These are phyloP conservation scores for Ellobius talpinus DNA, from an alignment of 2,113 vertebrate genomes.

Conservation along the genomic window DNA sequence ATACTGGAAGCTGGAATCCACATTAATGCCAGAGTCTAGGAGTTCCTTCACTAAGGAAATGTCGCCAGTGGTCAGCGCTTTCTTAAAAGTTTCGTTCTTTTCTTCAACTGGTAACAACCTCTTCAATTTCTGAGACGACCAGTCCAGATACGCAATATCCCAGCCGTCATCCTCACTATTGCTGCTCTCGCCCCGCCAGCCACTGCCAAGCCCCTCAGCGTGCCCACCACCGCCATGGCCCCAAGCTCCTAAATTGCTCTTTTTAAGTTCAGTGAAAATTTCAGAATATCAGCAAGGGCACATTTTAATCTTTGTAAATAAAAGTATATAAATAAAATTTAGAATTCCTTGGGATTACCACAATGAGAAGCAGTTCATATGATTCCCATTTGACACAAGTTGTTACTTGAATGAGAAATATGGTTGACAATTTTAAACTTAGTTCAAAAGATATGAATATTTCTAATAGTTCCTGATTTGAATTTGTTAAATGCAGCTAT, in stretches of 20 bases:
- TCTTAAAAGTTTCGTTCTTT: slow-evolving; percentile 89
- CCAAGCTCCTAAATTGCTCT: slow-evolving; percentile 9
- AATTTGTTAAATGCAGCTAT: slow-evolving; percentile 50
- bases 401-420: slow-evolving; percentile 17
- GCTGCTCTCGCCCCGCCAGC: no score
- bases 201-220: no score
- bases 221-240: no score
- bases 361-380: slow-evolving; percentile 21
- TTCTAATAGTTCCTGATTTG: slow-evolving; percentile 32
- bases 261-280: slow-evolving; percentile 23
- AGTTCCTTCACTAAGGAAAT: slow-evolving; percentile 88
- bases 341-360: slow-evolving; percentile 7
- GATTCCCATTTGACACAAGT: slow-evolving; percentile 30
- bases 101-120: slow-evolving; percentile 71
- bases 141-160: no score
- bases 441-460: slow-evolving; percentile 21
- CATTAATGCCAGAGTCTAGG: slow-evolving; percentile 90
- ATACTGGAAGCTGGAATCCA: no score
- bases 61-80: slow-evolving; percentile 90
- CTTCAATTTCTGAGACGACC: slow-evolving; percentile 83
- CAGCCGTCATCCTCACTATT: no score
- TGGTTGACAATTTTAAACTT: slow-evolving; percentile 56
- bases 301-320: slow-evolving; percentile 23
- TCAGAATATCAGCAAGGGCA: not conserved
- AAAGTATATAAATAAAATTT: slow-evolving; percentile 30